A percentile compares a stretch with the other conserved stretches of the same genome.
phyloP scores from a whole-genome alignment of 2,113 vertebrate genomes.

The Neotoma lepida region DNA sequence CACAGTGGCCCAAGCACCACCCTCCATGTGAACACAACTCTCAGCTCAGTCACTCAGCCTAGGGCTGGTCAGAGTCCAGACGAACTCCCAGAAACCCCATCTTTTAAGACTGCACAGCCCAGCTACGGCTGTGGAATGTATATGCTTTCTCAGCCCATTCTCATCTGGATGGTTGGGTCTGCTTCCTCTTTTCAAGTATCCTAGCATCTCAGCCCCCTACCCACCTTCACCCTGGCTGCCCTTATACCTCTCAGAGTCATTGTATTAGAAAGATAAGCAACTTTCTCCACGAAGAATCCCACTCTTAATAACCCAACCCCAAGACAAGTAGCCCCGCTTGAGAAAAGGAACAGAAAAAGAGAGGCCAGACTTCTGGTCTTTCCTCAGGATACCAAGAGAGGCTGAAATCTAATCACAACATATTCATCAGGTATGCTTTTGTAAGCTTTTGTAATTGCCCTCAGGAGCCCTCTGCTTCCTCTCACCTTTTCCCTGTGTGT shows the following conservation, averaged over 20 bases:
- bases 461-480: constrained; percentile 67
- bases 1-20: not conserved
- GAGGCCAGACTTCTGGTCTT: not conserved
- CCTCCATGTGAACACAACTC: not conserved
- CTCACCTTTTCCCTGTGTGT: constrained; percentile 40
- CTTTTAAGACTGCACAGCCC: not conserved
- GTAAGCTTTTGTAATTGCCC: constrained; percentile 64
- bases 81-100: not conserved
- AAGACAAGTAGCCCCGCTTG: not conserved
- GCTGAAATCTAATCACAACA: not conserved
- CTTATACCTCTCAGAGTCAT: not conserved
- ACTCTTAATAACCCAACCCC: not conserved
- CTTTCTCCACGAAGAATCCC: not conserved
- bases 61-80: not conserved
- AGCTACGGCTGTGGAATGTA: not conserved
- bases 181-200: constrained; percentile 38
- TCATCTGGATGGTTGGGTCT: not conserved
- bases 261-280: constrained; percentile 42
- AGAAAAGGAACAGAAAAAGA: not conserved
- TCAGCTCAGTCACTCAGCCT: not conserved
- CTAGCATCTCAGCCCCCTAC: not conserved
- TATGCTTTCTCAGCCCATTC: not conserved
- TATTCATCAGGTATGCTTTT: not conserved
- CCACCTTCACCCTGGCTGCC: not conserved
- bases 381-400: not conserved